phyloP scores from a whole-genome alignment of 2,797 vertebrate species.

The Enteromius radiatus region DNA sequence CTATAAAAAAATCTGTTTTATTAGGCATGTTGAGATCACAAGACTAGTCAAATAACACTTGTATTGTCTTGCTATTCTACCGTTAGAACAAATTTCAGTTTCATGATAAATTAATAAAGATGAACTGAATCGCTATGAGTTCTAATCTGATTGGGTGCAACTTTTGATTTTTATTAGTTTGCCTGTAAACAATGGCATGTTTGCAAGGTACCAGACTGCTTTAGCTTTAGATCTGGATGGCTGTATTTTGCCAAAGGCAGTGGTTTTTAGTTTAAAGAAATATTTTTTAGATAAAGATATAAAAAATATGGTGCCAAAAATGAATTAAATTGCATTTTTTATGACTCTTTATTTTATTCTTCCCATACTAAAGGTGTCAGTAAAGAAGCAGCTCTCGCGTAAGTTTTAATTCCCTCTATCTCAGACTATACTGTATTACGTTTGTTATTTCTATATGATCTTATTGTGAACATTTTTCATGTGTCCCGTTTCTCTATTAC shows the following conservation, averaged over 20 bases:
- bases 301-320: conserved; percentile 1
- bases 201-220: not conserved
- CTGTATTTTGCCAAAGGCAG: not conserved
- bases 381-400: conserved; percentile 77
- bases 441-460: not conserved
- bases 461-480: not conserved
- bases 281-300: not conserved
- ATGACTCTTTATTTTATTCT: not conserved
- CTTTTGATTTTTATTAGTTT: not conserved
- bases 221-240: not conserved
- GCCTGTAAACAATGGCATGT: not conserved
- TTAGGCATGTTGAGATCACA: not conserved
- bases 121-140: not conserved
- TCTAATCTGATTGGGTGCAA: not conserved
- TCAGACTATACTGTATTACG: conserved; percentile 1
- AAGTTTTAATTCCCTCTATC: conserved; percentile 63
- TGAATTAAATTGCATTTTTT: not conserved
- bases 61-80: not conserved
- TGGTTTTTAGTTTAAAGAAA: not conserved
- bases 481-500: not conserved
- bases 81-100: not conserved
- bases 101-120: not conserved
- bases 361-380: conserved; percentile 60
- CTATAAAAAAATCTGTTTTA: not conserved
- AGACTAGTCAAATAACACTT: not conserved